These are phyloP conservation scores for Pantherophis guttatus DNA, from an alignment of 2,113 vertebrate genomes.

Conservation along the genomic window DNA sequence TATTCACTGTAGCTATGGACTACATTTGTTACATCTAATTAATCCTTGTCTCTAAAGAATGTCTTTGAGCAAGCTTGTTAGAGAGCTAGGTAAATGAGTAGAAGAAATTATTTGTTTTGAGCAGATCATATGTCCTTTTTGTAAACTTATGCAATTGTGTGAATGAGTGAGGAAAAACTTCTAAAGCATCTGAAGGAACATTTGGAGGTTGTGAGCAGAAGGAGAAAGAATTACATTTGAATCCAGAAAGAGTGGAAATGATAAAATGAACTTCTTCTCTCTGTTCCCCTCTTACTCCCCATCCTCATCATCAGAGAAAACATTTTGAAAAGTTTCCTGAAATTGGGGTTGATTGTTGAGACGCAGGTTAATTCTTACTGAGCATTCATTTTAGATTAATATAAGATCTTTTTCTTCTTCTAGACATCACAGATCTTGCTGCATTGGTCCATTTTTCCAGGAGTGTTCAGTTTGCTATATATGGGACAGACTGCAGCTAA, in stretches of 20 bases:
- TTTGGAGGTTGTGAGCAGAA: neutral
- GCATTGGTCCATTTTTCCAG: neutral
- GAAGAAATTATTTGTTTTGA: neutral
- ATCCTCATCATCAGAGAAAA: neutral
- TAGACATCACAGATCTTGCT: neutral
- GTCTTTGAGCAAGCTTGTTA: neutral
- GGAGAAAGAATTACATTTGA: neutral
- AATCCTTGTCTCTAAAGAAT: constrained; percentile 44
- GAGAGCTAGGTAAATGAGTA: too few relatives aligned
- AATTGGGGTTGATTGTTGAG: neutral
- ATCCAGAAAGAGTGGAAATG: neutral
- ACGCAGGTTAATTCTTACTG: neutral
- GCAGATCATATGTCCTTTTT: neutral
- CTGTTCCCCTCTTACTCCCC: neutral
- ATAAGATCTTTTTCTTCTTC: neutral
- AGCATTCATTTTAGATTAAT: neutral
- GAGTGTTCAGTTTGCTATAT: neutral
- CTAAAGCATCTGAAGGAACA: neutral
- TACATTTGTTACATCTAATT: constrained; percentile 56
- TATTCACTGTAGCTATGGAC: constrained; percentile 37
- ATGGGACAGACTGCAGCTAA: neutral
- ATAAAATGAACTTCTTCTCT: neutral
- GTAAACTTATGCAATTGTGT: neutral
- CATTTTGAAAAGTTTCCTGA: neutral
- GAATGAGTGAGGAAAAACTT: neutral